phyloP scores from a whole-genome alignment of 2,113 vertebrate species.

The Phyllopteryx taeniolatus region DNA sequence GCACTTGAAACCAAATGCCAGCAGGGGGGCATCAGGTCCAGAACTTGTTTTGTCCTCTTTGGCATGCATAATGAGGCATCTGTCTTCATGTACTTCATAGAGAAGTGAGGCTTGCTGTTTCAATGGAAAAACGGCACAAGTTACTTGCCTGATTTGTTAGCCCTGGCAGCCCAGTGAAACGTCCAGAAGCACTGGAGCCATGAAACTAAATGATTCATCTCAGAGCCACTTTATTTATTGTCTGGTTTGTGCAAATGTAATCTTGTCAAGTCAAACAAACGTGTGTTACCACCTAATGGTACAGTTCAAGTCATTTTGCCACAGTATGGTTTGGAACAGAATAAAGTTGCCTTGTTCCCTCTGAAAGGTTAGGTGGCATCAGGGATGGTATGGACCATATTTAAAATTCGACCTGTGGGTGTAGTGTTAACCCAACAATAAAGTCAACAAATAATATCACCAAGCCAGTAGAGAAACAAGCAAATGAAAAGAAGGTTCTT shows the following conservation, averaged over 20 bases:
- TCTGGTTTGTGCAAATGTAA: not conserved
- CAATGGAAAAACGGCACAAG: conserved; percentile 62
- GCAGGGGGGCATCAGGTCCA: conserved; percentile 36
- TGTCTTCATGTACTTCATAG: conserved; percentile 60
- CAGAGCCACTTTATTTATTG: conserved; percentile 22
- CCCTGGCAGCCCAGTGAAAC: conserved; percentile 41
- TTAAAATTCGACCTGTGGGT: too few species aligned
- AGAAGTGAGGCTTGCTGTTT: conserved; percentile 57
- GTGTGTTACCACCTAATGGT: not conserved
- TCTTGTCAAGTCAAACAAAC: not conserved
- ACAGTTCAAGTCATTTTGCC: not conserved
- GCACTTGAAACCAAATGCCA: conserved; percentile 64
- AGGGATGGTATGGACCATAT: too few species aligned
- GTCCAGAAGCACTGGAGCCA: conserved; percentile 57
- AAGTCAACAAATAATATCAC: too few species aligned
- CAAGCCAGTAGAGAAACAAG: too few species aligned
- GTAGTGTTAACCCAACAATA: too few species aligned
- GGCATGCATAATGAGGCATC: conserved; percentile 70
- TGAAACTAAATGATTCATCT: conserved; percentile 65
- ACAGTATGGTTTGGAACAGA: not conserved
- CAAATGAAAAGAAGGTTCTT: too few species aligned
- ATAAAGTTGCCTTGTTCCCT: not conserved
- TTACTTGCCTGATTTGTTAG: conserved; percentile 67
- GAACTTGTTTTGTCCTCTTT: conserved; percentile 58
- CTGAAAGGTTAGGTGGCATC: too few species aligned